Conservation (phyloP, 2,888 invertebrate genomes). For the Galerucella calmariensis region DNA sequence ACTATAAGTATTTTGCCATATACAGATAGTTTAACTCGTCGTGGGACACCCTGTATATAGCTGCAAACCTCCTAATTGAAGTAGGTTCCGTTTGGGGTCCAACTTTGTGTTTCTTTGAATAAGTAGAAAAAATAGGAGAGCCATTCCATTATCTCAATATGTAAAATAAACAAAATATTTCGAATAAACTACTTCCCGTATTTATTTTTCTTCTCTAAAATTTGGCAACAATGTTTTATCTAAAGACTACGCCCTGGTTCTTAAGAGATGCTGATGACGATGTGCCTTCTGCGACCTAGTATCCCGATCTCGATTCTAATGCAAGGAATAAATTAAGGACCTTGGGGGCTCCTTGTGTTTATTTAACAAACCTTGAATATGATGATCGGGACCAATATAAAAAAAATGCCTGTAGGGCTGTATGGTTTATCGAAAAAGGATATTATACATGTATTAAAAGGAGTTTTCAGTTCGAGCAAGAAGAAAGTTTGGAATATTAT, state of each 20-base stretch:
- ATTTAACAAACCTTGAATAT: constrained; percentile 4
- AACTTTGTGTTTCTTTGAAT: too few species aligned
- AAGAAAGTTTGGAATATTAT: too few species aligned
- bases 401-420: neutral
- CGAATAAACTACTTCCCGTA: too few species aligned
- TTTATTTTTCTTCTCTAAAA: neutral
- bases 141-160: too few species aligned
- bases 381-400: constrained; percentile 4
- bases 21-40: too few species aligned
- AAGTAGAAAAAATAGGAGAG: too few species aligned
- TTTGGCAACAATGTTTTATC: constrained; percentile 8
- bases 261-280: constrained; percentile 51
- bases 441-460: neutral
- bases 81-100: too few species aligned
- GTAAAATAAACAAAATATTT: too few species aligned
- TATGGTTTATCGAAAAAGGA: neutral
- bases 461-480: neutral
- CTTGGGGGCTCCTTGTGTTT: constrained; percentile 18
- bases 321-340: constrained; percentile 17
- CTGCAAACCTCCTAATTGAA: too few species aligned
- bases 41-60: too few species aligned
- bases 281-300: constrained; percentile 39
- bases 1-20: too few species aligned
- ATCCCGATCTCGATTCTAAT: constrained; percentile 15
- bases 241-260: constrained; percentile 58